These are phyloP conservation scores for Centropyge bicolor DNA, from an alignment of 2,797 vertebrate genomes.

Conservation along the genomic window DNA sequence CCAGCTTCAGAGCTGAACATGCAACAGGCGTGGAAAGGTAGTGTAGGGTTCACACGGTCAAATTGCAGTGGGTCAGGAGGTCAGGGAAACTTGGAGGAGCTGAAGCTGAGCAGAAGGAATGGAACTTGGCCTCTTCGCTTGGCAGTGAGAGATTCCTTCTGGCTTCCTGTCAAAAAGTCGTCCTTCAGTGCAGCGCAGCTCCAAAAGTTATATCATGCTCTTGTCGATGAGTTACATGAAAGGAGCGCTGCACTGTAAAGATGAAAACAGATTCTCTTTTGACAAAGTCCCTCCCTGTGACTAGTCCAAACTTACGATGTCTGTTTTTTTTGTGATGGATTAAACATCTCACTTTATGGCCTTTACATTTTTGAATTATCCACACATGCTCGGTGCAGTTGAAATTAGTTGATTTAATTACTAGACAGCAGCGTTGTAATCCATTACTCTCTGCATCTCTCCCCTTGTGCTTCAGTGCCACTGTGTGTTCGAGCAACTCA, in stretches of 20 bases:
- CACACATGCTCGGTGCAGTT: background rate
- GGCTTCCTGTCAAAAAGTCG: conserved; percentile 70
- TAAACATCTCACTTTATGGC: background rate
- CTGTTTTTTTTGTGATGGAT: background rate
- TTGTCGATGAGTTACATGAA: conserved; percentile 56
- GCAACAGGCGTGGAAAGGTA: conserved; percentile 65
- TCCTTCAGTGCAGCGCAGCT: conserved; percentile 60
- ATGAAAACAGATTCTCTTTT: conserved; percentile 40
- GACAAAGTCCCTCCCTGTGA: conserved; percentile 8
- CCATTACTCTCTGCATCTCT: conserved; percentile 7
- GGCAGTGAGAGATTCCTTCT: conserved; percentile 77
- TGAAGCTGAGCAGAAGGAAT: conserved; percentile 73
- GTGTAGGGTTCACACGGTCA: conserved; percentile 69
- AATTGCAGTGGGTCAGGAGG: conserved; percentile 77
- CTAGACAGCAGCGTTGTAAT: conserved; percentile 36
- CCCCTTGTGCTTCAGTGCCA: conserved; percentile 16
- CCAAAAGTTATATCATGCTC: conserved; percentile 73
- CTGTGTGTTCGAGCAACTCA: no score
- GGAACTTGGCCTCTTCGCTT: conserved; percentile 79
- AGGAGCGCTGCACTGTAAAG: conserved; percentile 40
- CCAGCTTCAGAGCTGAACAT: conserved; percentile 51
- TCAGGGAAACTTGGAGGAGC: conserved; percentile 73
- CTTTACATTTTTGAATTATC: background rate
- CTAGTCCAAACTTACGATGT: background rate
- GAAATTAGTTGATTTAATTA: background rate